A percentile compares a stretch with the other conserved stretches of the same genome.
These are phyloP conservation scores for Aporrectodea caliginosa DNA, from an alignment of 1,140 invertebrate species.

Conservation along the genomic window DNA sequence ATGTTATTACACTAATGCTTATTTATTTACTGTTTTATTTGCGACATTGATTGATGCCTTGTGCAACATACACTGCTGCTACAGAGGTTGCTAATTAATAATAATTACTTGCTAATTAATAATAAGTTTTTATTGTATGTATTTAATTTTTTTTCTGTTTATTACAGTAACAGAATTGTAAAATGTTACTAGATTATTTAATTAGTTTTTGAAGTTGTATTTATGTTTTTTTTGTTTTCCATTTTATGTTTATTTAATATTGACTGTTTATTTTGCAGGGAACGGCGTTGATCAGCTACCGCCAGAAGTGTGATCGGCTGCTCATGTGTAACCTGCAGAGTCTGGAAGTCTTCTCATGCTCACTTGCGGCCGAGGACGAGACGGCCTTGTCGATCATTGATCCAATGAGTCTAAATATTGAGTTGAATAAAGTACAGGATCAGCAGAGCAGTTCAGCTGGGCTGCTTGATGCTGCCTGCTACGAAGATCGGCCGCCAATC, in stretches of 20 bases:
- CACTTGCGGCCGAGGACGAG: conserved; percentile 84
- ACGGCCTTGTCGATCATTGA: conserved; percentile 94
- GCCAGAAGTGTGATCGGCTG: conserved; percentile 68
- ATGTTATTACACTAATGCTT: too few relatives aligned
- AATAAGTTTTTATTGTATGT: too few relatives aligned
- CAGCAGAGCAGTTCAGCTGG: conserved; percentile 45
- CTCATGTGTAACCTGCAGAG: conserved; percentile 82
- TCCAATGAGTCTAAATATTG: conserved; percentile 71
- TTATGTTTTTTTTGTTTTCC: conserved; percentile 19
- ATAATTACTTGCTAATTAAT: too few relatives aligned
- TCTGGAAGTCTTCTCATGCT: conserved; percentile 90
- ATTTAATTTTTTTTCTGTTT: too few relatives aligned
- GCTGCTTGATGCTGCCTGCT: conserved; percentile 53
- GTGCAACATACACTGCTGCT: too few relatives aligned
- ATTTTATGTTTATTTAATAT: conserved; percentile 8
- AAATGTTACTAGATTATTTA: neutral
- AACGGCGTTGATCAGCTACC: conserved; percentile 79
- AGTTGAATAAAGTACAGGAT: conserved; percentile 44
- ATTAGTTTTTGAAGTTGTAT: conserved; percentile 1
- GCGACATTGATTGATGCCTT: too few relatives aligned
- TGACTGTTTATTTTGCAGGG: conserved; percentile 63
- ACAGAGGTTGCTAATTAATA: too few relatives aligned
- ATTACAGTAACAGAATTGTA: conserved; percentile 21
- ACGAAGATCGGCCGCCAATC: conserved; percentile 43
- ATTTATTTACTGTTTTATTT: too few relatives aligned